Conservation (phyloP, 37 sponge, comb jelly and placozoan genomes). For the Halichondria panicea region DNA sequence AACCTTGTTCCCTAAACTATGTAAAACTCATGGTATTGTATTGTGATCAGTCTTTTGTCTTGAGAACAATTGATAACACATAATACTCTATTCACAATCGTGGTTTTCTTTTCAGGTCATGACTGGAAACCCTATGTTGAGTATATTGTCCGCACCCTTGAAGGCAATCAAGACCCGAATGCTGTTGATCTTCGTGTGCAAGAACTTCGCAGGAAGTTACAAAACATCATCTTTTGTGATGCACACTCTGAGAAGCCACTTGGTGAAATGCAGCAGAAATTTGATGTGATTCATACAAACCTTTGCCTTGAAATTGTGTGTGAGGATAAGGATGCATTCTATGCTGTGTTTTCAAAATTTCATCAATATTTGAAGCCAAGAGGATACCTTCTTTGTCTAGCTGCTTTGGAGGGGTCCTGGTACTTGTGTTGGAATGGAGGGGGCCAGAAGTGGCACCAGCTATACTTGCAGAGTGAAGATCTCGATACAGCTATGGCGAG, state of each 20-base stretch:
- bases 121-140: slow-evolving; percentile 18
- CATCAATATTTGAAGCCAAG: slow-evolving; percentile 7
- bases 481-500: neutral
- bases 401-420: slow-evolving; percentile 21
- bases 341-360: neutral
- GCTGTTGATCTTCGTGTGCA: neutral
- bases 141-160: slow-evolving; percentile 4
- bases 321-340: slow-evolving; percentile 2
- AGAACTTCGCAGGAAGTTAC: slow-evolving; percentile 14
- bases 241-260: neutral
- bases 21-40: too few relatives aligned
- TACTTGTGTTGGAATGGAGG: slow-evolving; percentile 22
- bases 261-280: neutral
- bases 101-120: too few relatives aligned
- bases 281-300: slow-evolving; percentile 22
- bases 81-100: too few relatives aligned
- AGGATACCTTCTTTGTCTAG: slow-evolving; percentile 19
- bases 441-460: slow-evolving; percentile 10
- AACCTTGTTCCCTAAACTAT: too few relatives aligned
- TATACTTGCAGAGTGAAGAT: slow-evolving; percentile 3
- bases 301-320: slow-evolving; percentile 22
- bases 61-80: too few relatives aligned
- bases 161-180: neutral
- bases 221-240: slow-evolving; percentile 12
- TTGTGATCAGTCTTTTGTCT: too few relatives aligned